Conservation (phyloP, 2,113 vertebrate species). For the Podilymbus podiceps region DNA sequence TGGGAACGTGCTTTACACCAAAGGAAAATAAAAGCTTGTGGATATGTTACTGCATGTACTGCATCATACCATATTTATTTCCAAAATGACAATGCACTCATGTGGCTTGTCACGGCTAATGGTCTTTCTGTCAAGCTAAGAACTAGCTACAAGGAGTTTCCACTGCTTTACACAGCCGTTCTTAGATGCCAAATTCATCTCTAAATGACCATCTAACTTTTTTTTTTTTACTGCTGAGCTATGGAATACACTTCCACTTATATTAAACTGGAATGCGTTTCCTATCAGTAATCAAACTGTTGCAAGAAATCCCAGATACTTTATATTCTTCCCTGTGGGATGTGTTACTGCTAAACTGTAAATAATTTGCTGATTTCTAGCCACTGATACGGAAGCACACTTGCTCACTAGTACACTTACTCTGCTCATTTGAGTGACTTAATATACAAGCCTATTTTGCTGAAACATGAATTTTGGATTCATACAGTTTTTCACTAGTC, state of each 20-base stretch:
- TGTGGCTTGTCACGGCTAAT: background rate
- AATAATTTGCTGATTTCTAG: conserved; percentile 22
- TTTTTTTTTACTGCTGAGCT: conserved; percentile 9
- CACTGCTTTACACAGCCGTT: background rate
- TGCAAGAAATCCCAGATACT: background rate
- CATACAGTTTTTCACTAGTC: background rate
- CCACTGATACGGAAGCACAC: background rate
- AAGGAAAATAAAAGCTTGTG: background rate
- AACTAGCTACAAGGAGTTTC: background rate
- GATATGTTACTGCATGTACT: background rate
- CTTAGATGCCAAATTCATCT: background rate
- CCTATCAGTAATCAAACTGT: background rate
- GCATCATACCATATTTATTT: background rate
- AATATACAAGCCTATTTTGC: background rate
- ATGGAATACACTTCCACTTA: background rate
- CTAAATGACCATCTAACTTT: background rate
- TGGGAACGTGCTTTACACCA: background rate
- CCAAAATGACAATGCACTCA: background rate
- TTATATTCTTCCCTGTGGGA: background rate
- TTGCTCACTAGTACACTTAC: background rate
- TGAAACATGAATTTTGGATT: background rate
- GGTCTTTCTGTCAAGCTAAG: background rate
- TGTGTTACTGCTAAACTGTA: background rate
- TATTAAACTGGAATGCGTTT: background rate
- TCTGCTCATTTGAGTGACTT: background rate